Base-by-base conservation (phyloP, 1,140 invertebrate genomes). In the Chelonus insularis region DNA sequence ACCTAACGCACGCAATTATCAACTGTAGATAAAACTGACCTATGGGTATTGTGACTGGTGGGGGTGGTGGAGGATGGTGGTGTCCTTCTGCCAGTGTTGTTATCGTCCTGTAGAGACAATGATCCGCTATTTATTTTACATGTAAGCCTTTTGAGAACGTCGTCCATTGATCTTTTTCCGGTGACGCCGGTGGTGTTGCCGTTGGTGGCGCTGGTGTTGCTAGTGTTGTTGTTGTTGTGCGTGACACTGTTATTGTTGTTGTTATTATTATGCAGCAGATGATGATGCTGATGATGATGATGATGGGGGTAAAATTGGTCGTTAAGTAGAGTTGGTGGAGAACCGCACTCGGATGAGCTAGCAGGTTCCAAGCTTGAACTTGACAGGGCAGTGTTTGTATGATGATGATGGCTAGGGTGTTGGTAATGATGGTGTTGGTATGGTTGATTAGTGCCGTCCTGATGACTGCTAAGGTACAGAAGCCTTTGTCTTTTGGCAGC, bases 111-210 rank as follows among this genome's bases (percentile, higher is more conserved):
- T 0, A 79, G 58, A 8, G 74, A 73, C 32, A 79, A 37, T 4
- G 74, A 73, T 16, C 73, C 73, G 54, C 69, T 77, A 74, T 88
- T 88, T 83, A 90, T 90, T 77, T 92, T 93, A 58, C 89, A 91
- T 51, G 90, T 91, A 66, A 93, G 82, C 73, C 89, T 84, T 76
- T 92, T 92, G n/a, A 93, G 82, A 4, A 93, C 90, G 82, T 93
- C 89, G 82, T 93, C 90, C 90, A 93, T 92, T n/a, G 90, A 89
- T 69, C 89, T 80, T 74, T 89, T 86, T 6, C 69, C 76, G 0
- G 70, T 63, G 1, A 71, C 64, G 5, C 67, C 59, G 0, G 68
- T 60, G 14, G 68, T 67, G 6, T 71, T 70, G 4, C 72, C 72
- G 68, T 74, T 75, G 51, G 69, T 75, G 34, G 73, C 74, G 47